phyloP scores from a whole-genome alignment of 2,113 vertebrate species.

The Podiceps cristatus region DNA sequence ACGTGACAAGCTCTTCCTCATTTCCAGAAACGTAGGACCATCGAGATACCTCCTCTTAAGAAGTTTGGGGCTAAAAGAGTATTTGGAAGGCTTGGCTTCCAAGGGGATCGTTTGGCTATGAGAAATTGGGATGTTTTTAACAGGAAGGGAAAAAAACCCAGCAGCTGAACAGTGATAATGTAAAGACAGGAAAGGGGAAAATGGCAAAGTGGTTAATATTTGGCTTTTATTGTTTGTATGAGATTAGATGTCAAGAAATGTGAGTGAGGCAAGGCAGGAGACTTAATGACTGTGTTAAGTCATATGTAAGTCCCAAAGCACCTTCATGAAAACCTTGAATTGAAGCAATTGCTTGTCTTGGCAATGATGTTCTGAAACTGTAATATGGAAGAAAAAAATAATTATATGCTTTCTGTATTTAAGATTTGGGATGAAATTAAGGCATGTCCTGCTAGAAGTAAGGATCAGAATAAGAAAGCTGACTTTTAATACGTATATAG shows the following conservation, averaged over 20 bases:
- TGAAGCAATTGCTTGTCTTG: not conserved
- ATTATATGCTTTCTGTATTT: not conserved
- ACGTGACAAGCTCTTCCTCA: not conserved
- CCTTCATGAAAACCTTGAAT: not conserved
- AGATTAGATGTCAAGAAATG: not conserved
- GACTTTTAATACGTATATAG: not conserved
- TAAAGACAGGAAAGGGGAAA: not conserved
- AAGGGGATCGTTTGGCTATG: not conserved
- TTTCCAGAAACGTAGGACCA: not conserved
- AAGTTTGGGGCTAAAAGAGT: not conserved
- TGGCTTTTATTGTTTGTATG: not conserved
- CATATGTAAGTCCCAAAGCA: not conserved
- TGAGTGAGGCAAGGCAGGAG: not conserved
- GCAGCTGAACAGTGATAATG: not conserved
- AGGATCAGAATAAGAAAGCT: not conserved
- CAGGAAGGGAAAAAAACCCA: rapidly evolving
- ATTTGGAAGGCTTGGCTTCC: not conserved
- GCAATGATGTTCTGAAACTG: not conserved
- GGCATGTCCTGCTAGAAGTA: not conserved
- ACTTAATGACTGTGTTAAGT: too few relatives aligned
- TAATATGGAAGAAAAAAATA: not conserved
- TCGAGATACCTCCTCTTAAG: not conserved
- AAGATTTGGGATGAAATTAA: not conserved
- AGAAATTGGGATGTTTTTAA: not conserved
- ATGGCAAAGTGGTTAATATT: not conserved